A percentile compares a stretch with the other conserved stretches of the same genome.
These are phyloP conservation scores for Taurulus bubalis DNA, from an alignment of 2,113 vertebrate genomes.

Conservation along the genomic window DNA sequence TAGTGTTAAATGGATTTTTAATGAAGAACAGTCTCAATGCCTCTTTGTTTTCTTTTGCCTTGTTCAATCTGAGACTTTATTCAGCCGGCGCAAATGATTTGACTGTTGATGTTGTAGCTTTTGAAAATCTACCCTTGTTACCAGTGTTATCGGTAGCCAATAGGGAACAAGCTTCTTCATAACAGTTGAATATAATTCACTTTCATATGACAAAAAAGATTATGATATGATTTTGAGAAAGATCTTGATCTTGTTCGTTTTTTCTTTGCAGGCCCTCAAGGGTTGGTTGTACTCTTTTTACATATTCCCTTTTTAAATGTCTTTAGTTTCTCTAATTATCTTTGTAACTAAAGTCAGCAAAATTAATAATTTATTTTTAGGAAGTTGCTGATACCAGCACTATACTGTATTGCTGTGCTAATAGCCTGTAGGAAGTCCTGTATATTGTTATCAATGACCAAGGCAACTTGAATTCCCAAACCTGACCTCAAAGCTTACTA, in stretches of 20 bases:
- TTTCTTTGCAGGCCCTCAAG: not conserved
- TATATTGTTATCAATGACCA: conserved; percentile 49
- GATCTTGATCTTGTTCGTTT: conserved; percentile 8
- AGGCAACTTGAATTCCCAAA: conserved; percentile 4
- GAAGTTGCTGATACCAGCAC: not conserved
- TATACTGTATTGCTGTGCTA: not conserved
- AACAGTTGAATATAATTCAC: conserved; percentile 19
- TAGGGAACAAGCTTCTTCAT: conserved; percentile 6
- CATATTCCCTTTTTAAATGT: conserved; percentile 34
- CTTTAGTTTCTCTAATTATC: conserved; percentile 27
- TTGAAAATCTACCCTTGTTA: conserved; percentile 33
- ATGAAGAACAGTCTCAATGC: conserved; percentile 17
- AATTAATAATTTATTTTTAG: not conserved
- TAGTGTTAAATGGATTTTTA: conserved; percentile 30
- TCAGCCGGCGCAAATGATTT: conserved; percentile 14
- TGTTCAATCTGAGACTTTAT: not conserved
- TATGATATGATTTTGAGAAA: conserved; percentile 39
- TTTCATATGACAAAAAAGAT: conserved; percentile 38
- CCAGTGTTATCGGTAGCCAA: not conserved
- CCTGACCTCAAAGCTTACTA: not conserved
- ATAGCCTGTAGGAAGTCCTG: conserved; percentile 11
- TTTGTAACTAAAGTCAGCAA: conserved; percentile 18
- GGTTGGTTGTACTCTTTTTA: conserved; percentile 30
- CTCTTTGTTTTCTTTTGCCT: conserved; percentile 27
- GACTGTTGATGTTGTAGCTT: conserved; percentile 35